A percentile compares a stretch with the other conserved stretches of the same genome.
These are phyloP conservation scores for Stegana nigrithorax DNA, from an alignment of 2,888 invertebrate species.

Conservation along the genomic window DNA sequence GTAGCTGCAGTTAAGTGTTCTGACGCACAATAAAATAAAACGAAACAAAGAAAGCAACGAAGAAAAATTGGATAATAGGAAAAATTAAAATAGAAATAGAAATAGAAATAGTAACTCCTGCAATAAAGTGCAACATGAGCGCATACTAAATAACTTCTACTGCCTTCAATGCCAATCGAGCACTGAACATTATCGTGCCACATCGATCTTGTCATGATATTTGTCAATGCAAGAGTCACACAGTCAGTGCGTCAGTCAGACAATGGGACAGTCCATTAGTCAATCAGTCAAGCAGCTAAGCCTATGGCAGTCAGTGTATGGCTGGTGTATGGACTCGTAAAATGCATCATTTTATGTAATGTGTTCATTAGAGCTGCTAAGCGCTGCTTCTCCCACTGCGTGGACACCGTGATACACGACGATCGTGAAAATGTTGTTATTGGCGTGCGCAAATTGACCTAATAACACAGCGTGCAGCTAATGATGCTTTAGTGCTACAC, in stretches of 20 bases:
- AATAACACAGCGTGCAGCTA: conserved; percentile 7
- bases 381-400: too few relatives aligned
- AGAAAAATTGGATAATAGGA: too few relatives aligned
- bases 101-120: background rate
- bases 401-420: background rate
- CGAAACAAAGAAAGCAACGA: too few relatives aligned
- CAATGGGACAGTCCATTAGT: too few relatives aligned
- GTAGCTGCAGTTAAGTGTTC: background rate
- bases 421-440: background rate
- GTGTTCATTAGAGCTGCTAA: background rate
- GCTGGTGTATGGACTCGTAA: too few relatives aligned
- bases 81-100: too few relatives aligned
- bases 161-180: too few relatives aligned
- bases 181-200: background rate
- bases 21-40: background rate
- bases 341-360: conserved; percentile 2
- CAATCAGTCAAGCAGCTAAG: too few relatives aligned
- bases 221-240: background rate
- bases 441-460: conserved; percentile 4
- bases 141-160: background rate
- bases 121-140: conserved; percentile 8
- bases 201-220: background rate
- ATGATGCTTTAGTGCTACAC: background rate
- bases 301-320: background rate
- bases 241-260: background rate